These are phyloP conservation scores for Trissolcus japonicus DNA, from an alignment of 2,888 invertebrate genomes.

Conservation along the genomic window DNA sequence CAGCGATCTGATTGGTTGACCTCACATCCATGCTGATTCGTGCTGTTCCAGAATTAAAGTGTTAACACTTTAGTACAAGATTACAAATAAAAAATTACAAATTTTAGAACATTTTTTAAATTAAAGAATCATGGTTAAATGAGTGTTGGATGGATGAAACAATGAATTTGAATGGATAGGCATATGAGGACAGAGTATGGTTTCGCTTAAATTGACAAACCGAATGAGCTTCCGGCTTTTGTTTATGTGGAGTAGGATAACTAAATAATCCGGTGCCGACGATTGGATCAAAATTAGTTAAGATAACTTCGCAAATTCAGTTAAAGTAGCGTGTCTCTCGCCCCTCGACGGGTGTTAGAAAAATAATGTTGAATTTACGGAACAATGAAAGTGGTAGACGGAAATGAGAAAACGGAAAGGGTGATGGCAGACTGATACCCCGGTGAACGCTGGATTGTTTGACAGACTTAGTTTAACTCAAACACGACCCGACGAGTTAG, in stretches of 20 bases:
- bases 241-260: slow-evolving; percentile 28
- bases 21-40: too few relatives aligned
- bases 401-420: slow-evolving; percentile 31
- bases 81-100: too few relatives aligned
- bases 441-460: slow-evolving; percentile 37
- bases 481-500: slow-evolving; percentile 13
- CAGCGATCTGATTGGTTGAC: too few relatives aligned
- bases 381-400: slow-evolving; percentile 38
- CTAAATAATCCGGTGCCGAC: slow-evolving; percentile 27
- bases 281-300: slow-evolving; percentile 19
- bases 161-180: not conserved
- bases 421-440: slow-evolving; percentile 37
- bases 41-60: too few relatives aligned
- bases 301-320: slow-evolving; percentile 47
- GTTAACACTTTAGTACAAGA: too few relatives aligned
- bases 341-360: slow-evolving; percentile 8
- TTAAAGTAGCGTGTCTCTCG: slow-evolving; percentile 35
- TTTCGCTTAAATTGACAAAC: slow-evolving; percentile 26
- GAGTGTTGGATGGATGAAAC: too few relatives aligned
- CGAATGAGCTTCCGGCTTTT: slow-evolving; percentile 33
- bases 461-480: slow-evolving; percentile 46
- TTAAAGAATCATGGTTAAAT: too few relatives aligned
- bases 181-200: not conserved
- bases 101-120: too few relatives aligned
- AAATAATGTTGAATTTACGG: slow-evolving; percentile 47